These are phyloP conservation scores for Tragelaphus imberbis DNA, from an alignment of 2,113 vertebrate species.

Conservation along the genomic window DNA sequence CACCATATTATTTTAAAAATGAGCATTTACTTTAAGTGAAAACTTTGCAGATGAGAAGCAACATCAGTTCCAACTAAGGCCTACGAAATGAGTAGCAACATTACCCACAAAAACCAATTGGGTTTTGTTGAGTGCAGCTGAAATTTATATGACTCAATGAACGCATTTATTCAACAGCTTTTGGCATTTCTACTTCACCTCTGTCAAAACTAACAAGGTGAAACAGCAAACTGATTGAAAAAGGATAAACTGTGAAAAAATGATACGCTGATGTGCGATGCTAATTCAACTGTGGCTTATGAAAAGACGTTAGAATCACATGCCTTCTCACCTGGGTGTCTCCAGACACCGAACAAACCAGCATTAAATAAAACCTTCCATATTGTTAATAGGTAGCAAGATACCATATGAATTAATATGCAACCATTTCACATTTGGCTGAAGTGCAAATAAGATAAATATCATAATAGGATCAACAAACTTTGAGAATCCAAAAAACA, in stretches of 20 bases:
- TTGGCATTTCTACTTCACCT: conserved; percentile 40
- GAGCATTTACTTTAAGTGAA: conserved; percentile 71
- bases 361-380: conserved; percentile 30
- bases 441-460: conserved; percentile 37
- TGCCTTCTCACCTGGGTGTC: not conserved
- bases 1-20: conserved; percentile 42
- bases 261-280: not conserved
- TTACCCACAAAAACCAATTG: conserved; percentile 50
- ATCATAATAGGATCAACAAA: conserved; percentile 51
- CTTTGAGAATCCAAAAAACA: conserved; percentile 23
- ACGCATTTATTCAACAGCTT: conserved; percentile 37
- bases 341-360: not conserved
- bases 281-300: conserved; percentile 51
- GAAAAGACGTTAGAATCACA: conserved; percentile 36
- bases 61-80: conserved; percentile 71
- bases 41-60: conserved; percentile 65
- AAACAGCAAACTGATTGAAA: conserved; percentile 50
- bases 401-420: not conserved
- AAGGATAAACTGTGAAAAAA: conserved; percentile 58
- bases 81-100: conserved; percentile 51
- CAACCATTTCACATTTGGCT: not conserved
- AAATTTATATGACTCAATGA: not conserved
- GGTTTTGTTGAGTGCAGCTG: conserved; percentile 43
- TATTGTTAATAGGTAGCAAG: conserved; percentile 22
- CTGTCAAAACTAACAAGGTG: conserved; percentile 60